Evolutionary conservation across 2,888 invertebrate species (phyloP).

Genomic region (Sinhomidia bicolor): DNA sequence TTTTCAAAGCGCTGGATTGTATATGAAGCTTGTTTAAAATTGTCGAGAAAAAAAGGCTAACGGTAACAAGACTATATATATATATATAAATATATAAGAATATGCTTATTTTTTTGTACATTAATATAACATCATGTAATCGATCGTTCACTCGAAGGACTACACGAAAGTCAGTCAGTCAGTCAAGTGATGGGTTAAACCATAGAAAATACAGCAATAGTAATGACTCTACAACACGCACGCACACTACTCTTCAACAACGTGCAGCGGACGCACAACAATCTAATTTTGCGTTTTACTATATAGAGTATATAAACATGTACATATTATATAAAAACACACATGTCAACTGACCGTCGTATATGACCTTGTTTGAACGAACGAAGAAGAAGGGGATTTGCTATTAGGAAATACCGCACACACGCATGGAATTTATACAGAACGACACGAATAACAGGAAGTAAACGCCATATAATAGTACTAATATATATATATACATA

Average conservation of each 20-base stretch:
- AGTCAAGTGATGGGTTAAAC: constrained; percentile 23
- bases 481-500: neutral
- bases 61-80: constrained; percentile 25
- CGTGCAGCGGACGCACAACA: neutral
- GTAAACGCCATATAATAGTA: constrained; percentile 27
- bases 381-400: neutral
- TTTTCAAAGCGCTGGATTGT: neutral
- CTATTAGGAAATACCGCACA: constrained; percentile 23
- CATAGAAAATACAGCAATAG: constrained; percentile 3
- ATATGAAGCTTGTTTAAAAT: constrained; percentile 12
- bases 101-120: constrained; percentile 42
- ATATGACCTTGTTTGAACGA: constrained; percentile 38
- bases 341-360: constrained; percentile 18
- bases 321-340: too few relatives aligned
- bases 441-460: constrained; percentile 26
- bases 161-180: constrained; percentile 27
- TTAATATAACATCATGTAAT: constrained; percentile 25
- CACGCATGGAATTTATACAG: constrained; percentile 13
- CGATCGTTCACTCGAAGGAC: constrained; percentile 30
- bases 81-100: constrained; percentile 11
- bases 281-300: neutral
- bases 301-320: too few relatives aligned
- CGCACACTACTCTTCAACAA: neutral
- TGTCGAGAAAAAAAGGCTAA: constrained; percentile 15
- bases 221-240: neutral